Evolutionary conservation across 92 coral and sea anemone genomes (phyloP).

Genomic region (Epizoanthus fatuus): DNA sequence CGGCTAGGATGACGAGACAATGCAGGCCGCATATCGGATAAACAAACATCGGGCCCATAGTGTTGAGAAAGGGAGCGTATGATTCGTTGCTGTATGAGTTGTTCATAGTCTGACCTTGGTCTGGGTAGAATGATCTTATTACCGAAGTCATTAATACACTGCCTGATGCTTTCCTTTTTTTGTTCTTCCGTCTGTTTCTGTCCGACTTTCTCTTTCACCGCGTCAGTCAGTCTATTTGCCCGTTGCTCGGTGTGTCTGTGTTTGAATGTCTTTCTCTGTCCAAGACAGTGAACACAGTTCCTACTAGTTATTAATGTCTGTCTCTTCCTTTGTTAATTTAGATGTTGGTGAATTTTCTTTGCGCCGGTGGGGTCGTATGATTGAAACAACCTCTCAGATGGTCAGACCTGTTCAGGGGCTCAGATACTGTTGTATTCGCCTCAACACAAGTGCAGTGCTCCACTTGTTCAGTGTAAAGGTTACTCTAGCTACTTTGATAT

Average conservation of each 20-base stretch:
- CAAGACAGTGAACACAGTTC: too few species aligned
- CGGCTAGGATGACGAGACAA: conserved; percentile 64
- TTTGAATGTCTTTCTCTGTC: too few species aligned
- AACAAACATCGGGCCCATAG: conserved; percentile 14
- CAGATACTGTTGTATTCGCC: too few species aligned
- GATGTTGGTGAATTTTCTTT: too few species aligned
- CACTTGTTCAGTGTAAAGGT: too few species aligned
- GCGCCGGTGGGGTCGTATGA: too few species aligned
- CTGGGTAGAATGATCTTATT: neutral
- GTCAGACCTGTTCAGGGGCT: too few species aligned
- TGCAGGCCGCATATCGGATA: conserved; percentile 42
- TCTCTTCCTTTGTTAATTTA: too few species aligned
- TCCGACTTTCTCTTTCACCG: neutral
- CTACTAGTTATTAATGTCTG: too few species aligned
- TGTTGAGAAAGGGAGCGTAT: neutral
- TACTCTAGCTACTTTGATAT: too few species aligned
- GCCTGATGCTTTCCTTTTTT: neutral
- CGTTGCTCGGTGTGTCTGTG: neutral
- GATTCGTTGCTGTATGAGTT: neutral
- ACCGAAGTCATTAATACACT: neutral
- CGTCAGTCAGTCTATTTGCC: neutral
- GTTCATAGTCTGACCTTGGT: conserved; percentile 1
- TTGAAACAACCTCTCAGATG: too few species aligned
- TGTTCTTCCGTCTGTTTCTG: neutral
- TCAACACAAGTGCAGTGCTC: too few species aligned